A percentile compares a stretch with the other conserved stretches of the same genome.
Conservation (phyloP, 2,888 invertebrate species). For the Catocala fraxini region DNA sequence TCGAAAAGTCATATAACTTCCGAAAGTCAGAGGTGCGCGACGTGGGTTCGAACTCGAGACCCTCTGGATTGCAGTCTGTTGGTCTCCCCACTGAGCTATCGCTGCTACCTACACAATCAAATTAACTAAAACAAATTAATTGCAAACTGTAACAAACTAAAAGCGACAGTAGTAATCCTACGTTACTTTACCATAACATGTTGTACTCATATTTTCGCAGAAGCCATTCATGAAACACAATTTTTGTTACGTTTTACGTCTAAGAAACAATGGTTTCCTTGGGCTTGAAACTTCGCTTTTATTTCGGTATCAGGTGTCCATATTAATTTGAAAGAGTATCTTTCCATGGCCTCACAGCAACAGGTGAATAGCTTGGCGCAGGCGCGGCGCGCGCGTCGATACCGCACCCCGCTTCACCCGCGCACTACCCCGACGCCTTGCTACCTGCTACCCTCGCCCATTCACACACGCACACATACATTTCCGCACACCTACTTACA, state of each 20-base stretch:
- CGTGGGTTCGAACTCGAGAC: too few relatives aligned
- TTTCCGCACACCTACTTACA: slow-evolving; percentile 53
- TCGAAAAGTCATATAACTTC: too few relatives aligned
- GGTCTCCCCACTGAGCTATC: too few relatives aligned
- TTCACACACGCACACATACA: slow-evolving; percentile 80
- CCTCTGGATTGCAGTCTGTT: too few relatives aligned
- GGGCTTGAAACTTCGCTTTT: slow-evolving; percentile 69
- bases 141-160: too few relatives aligned
- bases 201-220: background rate
- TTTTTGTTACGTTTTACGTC: slow-evolving; percentile 21
- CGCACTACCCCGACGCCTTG: slow-evolving; percentile 54
- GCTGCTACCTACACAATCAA: too few relatives aligned
- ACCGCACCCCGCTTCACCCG: slow-evolving; percentile 68
- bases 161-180: background rate
- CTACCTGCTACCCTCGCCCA: slow-evolving; percentile 69
- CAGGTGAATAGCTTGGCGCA: slow-evolving; percentile 81
- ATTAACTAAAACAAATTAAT: too few relatives aligned
- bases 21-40: too few relatives aligned
- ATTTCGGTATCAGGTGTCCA: slow-evolving; percentile 83
- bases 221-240: background rate
- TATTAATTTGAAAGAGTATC: slow-evolving; percentile 84
- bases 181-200: background rate
- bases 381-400: slow-evolving; percentile 83
- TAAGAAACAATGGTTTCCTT: slow-evolving; percentile 47
- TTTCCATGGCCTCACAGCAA: slow-evolving; percentile 85